Base-by-base conservation (phyloP, 2,888 invertebrate genomes). In the Andrena flavipes region DNA sequence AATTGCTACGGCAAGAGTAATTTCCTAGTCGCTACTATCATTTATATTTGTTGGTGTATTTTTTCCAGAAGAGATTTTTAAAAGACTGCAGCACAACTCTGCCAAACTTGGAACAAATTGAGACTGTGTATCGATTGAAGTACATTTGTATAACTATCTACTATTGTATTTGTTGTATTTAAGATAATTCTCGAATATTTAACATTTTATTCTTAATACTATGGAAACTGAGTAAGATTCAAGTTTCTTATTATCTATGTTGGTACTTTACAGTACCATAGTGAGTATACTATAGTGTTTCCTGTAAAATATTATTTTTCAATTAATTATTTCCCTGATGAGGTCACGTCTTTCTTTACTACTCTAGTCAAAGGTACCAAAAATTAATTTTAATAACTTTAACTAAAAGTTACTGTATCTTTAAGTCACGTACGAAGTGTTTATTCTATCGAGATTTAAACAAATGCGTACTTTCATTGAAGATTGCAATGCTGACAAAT, bases 41-140 rank as follows among this genome's bases (percentile, higher is more conserved):
- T 33, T 76, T 59, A 13, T 33, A 65, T 29, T 65, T 8, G 60
- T 77, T 73, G 20, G 33, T 35, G 16, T 13, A 33, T 10, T 2
- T 23, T 20, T 20, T 2, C 5, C 16, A 59, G 13, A 7, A 23
- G 5, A 33, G 8, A 64, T 48, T 64, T 29, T 48, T 10, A 26
- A 72, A 74, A 74, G 74, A 77, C 60, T 73, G 48, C 13, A n/a
- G 60, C 6, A 10, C 16, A 54, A 20, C 35, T 70, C 60, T 79
- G 64, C 54, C 65, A 10, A 42, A 48, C 10, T 30, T 63, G 10
- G 62, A 68, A 20, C 0, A 30, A 78, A 65, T 33, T 20, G 65
- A 80, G 60, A 80, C 65, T 78, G 70, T n/a, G 26, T 65, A 78
- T 78, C 51, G 70, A 77, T 77, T 49, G 5, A 49, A 35, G 13